These are phyloP conservation scores for Tor tambroides DNA, from an alignment of 2,113 vertebrate genomes.

Conservation along the genomic window DNA sequence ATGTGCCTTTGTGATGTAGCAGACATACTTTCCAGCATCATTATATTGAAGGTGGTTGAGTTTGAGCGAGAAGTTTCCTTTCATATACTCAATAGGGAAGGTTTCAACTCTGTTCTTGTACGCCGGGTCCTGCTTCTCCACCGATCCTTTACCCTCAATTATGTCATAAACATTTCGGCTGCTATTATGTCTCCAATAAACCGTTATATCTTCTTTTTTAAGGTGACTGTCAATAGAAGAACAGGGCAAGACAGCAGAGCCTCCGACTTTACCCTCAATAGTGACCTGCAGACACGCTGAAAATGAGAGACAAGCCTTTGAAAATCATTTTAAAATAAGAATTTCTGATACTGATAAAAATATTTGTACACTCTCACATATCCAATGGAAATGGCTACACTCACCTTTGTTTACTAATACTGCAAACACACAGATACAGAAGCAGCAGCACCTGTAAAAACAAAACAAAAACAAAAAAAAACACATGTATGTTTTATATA, in stretches of 20 bases:
- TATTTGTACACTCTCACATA: neutral
- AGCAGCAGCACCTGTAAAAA: neutral
- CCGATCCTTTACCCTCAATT: neutral
- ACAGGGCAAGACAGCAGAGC: neutral
- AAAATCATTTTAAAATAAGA: neutral
- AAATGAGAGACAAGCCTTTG: neutral
- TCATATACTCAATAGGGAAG: neutral
- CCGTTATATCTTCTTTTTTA: neutral
- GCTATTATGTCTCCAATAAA: slow-evolving; percentile 13
- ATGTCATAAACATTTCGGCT: slow-evolving; percentile 14
- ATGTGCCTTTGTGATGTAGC: neutral
- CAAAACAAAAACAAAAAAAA: too few relatives aligned
- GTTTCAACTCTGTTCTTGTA: slow-evolving; percentile 2
- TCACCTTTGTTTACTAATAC: neutral
- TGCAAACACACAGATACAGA: neutral
- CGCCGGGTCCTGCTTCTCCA: neutral
- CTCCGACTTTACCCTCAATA: neutral
- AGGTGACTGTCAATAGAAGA: neutral
- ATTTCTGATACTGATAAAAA: neutral
- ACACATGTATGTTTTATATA: neutral
- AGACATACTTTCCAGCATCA: slow-evolving; percentile 20
- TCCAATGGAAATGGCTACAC: neutral
- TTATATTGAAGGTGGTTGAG: neutral
- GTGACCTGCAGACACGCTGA: neutral
- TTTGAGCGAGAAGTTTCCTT: slow-evolving; percentile 40